A percentile compares a stretch with the other conserved stretches of the same genome.
phyloP scores from a whole-genome alignment of 2,888 invertebrate genomes.

The Limnephilus rhombicus region DNA sequence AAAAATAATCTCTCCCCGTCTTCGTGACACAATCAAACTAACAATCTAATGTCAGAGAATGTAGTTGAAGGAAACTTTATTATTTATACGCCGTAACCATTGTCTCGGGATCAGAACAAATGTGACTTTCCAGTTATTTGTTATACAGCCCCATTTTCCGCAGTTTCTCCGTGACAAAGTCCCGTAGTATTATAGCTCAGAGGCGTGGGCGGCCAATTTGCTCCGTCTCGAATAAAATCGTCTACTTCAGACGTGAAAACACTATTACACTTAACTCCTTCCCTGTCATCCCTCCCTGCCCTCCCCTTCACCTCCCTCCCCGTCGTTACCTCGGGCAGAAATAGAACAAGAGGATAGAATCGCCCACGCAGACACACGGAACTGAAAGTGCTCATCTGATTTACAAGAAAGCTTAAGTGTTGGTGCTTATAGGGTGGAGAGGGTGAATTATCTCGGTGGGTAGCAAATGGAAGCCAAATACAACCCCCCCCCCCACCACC shows the following conservation, averaged over 20 bases:
- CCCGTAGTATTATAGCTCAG: not conserved
- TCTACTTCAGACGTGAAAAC: conserved; percentile 7
- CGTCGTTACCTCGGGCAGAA: not conserved
- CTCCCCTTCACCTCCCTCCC: not conserved
- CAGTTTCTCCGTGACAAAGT: not conserved
- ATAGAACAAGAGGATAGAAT: not conserved
- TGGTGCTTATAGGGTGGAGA: not conserved
- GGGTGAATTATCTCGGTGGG: not conserved
- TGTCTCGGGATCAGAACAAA: not conserved
- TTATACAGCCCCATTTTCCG: not conserved
- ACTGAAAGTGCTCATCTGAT: not conserved
- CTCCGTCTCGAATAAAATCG: not conserved
- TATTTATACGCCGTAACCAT: not conserved
- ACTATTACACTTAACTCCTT: not conserved
- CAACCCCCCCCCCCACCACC: no score
- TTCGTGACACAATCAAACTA: no score
- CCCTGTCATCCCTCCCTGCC: not conserved
- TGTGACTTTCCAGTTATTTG: not conserved
- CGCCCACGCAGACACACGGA: not conserved
- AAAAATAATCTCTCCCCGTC: no score
- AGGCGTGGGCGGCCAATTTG: conserved; percentile 34
- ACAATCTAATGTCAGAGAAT: no score
- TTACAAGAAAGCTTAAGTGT: not conserved
- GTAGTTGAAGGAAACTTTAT: no score
- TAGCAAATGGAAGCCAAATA: not conserved